Conservation (phyloP, 2,113 vertebrate species). For the Coturnix japonica region DNA sequence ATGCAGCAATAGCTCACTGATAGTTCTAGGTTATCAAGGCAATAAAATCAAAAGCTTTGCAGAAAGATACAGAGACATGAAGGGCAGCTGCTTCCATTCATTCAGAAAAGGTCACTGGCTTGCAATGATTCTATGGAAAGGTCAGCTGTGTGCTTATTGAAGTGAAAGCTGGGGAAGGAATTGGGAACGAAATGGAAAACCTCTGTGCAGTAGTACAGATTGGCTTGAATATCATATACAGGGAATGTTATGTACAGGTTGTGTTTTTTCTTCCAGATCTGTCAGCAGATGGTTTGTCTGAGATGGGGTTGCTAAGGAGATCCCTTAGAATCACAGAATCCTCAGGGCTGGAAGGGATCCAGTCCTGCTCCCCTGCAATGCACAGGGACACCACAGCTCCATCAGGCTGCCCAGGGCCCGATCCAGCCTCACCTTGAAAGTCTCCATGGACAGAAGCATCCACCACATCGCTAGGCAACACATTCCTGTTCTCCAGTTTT, state of each 20-base stretch:
- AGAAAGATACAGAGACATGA: background rate
- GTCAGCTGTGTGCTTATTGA: background rate
- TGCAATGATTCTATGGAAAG: background rate
- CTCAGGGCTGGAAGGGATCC: too few relatives aligned
- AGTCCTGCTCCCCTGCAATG: too few relatives aligned
- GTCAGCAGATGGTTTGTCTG: accelerated
- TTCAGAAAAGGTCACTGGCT: background rate
- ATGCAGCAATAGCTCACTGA: background rate
- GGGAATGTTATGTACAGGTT: background rate
- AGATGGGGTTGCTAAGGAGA: background rate
- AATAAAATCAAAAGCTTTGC: background rate
- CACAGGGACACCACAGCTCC: too few relatives aligned
- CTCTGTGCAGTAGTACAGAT: background rate
- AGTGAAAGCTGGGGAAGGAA: background rate
- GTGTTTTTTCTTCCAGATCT: background rate
- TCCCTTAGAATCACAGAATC: background rate
- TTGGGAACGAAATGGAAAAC: background rate
- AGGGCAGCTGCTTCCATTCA: background rate
- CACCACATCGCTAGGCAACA: too few relatives aligned
- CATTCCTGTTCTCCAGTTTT: background rate
- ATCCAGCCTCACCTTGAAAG: too few relatives aligned
- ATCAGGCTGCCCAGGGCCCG: too few relatives aligned
- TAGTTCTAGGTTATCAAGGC: background rate
- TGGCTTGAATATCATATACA: background rate
- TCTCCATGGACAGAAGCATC: too few relatives aligned